These are phyloP conservation scores for Drosophila suboccidentalis DNA, from an alignment of 2,888 invertebrate genomes.

Conservation along the genomic window DNA sequence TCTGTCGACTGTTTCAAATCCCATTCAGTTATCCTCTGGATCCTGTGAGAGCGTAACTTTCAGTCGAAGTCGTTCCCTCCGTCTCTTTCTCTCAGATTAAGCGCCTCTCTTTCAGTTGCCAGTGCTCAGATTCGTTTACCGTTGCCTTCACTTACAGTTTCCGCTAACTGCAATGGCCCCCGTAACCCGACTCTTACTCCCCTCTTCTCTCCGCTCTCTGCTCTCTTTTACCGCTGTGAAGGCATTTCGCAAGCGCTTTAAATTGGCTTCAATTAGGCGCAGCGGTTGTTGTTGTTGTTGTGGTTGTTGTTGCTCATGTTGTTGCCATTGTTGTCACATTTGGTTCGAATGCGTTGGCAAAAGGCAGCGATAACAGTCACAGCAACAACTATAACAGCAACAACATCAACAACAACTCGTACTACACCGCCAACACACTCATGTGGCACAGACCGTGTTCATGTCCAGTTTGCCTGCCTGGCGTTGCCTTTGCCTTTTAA, in stretches of 20 bases:
- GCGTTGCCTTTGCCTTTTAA: constrained; percentile 72
- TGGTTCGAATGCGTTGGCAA: constrained; percentile 63
- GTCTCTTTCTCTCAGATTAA: background rate
- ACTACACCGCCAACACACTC: constrained; percentile 30
- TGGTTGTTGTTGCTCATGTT: constrained; percentile 46
- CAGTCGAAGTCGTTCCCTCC: background rate
- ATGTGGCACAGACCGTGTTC: constrained; percentile 47
- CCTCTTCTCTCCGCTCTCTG: background rate
- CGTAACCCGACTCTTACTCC: background rate
- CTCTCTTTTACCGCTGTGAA: constrained; percentile 13
- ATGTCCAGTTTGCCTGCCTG: constrained; percentile 37
- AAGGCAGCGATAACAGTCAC: constrained; percentile 30
- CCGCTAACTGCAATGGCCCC: constrained; percentile 1
- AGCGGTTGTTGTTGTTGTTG: constrained; percentile 41
- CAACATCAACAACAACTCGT: constrained; percentile 12
- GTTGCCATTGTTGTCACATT: constrained; percentile 75
- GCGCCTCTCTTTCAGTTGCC: background rate
- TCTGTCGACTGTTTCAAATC: too few species aligned
- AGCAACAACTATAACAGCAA: constrained; percentile 35
- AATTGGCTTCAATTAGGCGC: constrained; percentile 73
- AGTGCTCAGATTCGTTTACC: constrained; percentile 12
- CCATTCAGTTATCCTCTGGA: too few species aligned
- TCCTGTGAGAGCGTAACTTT: too few species aligned
- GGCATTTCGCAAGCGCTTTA: constrained; percentile 48
- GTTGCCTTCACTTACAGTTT: constrained; percentile 31